Conservation (phyloP, 1,140 invertebrate species). For the Idris sp. region DNA sequence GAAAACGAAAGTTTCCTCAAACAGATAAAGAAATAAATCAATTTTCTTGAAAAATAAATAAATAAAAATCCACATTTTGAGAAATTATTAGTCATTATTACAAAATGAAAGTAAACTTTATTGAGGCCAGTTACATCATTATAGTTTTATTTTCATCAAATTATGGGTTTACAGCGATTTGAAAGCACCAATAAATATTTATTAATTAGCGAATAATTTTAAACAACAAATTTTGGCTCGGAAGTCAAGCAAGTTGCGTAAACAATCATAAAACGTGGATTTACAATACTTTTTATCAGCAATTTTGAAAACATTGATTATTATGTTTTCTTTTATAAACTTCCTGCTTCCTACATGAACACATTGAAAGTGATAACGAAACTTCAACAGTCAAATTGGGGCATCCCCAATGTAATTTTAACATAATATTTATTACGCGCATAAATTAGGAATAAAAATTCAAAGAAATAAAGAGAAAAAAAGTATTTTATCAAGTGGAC, state of each 20-base stretch:
- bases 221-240: slow-evolving; percentile 12
- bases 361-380: slow-evolving; percentile 29
- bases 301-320: slow-evolving; percentile 4
- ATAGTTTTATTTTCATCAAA: slow-evolving; percentile 42
- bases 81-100: neutral
- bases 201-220: slow-evolving; percentile 19
- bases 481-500: slow-evolving; percentile 1
- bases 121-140: slow-evolving; percentile 41
- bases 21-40: neutral
- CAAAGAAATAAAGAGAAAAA: neutral
- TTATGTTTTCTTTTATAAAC: slow-evolving; percentile 3
- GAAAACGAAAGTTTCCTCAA: slow-evolving; percentile 15
- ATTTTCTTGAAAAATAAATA: neutral
- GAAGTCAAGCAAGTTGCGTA: slow-evolving; percentile 1
- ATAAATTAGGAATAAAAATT: slow-evolving; percentile 6
- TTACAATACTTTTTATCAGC: neutral
- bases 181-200: slow-evolving; percentile 32
- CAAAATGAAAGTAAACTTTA: slow-evolving; percentile 12
- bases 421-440: slow-evolving; percentile 19
- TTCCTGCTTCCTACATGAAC: slow-evolving; percentile 36
- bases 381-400: slow-evolving; percentile 13
- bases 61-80: neutral
- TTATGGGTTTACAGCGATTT: slow-evolving; percentile 34
- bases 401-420: no score
- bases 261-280: slow-evolving; percentile 10